phyloP scores from a whole-genome alignment of 1,140 invertebrate species.

The Apocrypta bakeri region DNA sequence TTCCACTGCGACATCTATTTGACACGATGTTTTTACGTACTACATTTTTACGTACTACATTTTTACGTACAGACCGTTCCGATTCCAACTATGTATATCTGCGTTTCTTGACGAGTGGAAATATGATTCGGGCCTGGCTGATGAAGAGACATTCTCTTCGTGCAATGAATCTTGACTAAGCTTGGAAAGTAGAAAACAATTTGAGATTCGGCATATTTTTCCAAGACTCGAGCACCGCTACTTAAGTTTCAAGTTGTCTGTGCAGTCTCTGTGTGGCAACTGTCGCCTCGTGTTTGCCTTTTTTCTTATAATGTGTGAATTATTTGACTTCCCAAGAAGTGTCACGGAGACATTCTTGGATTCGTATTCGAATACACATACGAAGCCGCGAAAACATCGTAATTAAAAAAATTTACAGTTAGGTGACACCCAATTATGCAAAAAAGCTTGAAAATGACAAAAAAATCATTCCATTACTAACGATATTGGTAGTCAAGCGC shows the following conservation, averaged over 20 bases:
- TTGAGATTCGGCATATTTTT: too few relatives aligned
- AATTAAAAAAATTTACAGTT: neutral
- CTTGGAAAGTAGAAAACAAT: neutral
- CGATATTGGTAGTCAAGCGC: neutral
- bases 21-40: too few relatives aligned
- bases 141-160: too few relatives aligned
- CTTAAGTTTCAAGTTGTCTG: too few relatives aligned
- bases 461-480: neutral
- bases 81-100: constrained; percentile 45
- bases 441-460: neutral
- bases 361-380: neutral
- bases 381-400: neutral
- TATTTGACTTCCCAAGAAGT: neutral
- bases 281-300: neutral
- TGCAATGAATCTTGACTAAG: neutral
- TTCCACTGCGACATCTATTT: neutral
- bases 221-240: too few relatives aligned
- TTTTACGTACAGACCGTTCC: constrained; percentile 20
- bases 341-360: neutral
- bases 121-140: neutral
- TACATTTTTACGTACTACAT: too few relatives aligned
- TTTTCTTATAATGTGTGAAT: neutral
- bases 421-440: neutral
- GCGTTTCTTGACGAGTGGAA: constrained; percentile 10
- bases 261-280: too few relatives aligned